Base-by-base conservation (phyloP, 2,888 invertebrate species). In the Polydrusus cervinus region DNA sequence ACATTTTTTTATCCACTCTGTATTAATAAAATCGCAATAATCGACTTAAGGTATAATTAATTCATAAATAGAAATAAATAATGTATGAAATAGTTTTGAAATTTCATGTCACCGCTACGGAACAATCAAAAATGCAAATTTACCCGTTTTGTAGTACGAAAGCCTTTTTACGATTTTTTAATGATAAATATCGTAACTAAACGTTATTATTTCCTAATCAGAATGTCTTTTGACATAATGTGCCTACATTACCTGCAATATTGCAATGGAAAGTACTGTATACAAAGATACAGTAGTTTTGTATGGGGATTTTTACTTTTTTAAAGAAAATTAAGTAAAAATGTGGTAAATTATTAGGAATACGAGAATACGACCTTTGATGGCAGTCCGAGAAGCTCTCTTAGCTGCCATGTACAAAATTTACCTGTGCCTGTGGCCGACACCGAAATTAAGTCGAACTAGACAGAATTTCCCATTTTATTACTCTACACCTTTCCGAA, bases 101-200 rank as follows among this genome's bases (percentile, higher is more conserved):
- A 70, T 53, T 68, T 68, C 67, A 68, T 68, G 67, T 68, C 67
- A 57, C 67, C 57, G 67, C 53, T 13, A 38, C 69, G 57, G 61
- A 70, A 70, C 69, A 61, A 70, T 70, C 69, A 70, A 47, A 70
- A 70, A 70, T 70, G 69, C 61, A 70, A 70, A 70, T 70, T 70
- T 47, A 18, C 66, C 30, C 30, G 68, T 49, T 60, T 60, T 60
- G 57, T 60, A 40, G 38, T 60, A 16, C 38, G 11, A 11, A 60
- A 38, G 16, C 16, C 16, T 60, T 60, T 55, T 60, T 40, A 60
- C 30, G 38, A 38, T 60, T 60, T 18, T 38, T 38, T 10, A 34
- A 34, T 34, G 10, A 3, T 34, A 13, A 2, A 38, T 60, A 60
- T 38, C 57, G 57, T 38, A 60, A 38, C 18, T 11, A n/a, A 11